Base-by-base conservation (phyloP, 1,140 invertebrate species). In the Zaprionus camerounensis region DNA sequence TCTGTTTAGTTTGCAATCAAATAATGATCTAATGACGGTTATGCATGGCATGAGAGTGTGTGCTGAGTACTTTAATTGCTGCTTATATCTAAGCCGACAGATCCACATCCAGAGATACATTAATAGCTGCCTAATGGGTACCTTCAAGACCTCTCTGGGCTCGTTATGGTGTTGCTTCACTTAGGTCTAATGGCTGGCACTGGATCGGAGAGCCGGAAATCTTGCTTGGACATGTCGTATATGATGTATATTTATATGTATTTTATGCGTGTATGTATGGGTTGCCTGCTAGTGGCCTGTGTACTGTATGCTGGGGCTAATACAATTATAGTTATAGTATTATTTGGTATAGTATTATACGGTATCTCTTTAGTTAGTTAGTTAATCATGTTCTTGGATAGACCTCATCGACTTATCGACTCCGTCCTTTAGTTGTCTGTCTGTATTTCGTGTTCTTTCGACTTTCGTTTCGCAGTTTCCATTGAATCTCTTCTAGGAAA, bases 31-130 rank as follows among this genome's bases (percentile, higher is more conserved):
- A 61, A 69, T 70, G 67, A 61, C 61, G 67, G 22, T 53, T 69
- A 61, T 31, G 22, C 57, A 69, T 69, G 53, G 38, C 28, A 44
- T 73, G 36, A 53, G 31, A 51, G 41, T 41, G 59, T 68, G 62
- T 65, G 41, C 36, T 63, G 24, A 41, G 38, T 70, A 58, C 53
- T 51, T 61, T 38, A 46, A 63, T 31, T 49, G 28, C 63, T 55
- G 49, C 28, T 71, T 57, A 74, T 63, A 62, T 55, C 46, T 62
- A 74, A 53, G 12, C 34, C 56, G 62, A 71, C 53, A 15, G 51
- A 13, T 34, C n/a, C 53, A 38, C 53, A 58, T 58, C 51, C 38
- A 44, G 22, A 56, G 13, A 28, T 56, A 31, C 26, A n/a, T 28
- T 6, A 26, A 56, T 55, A 28, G 20, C 12, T 26, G 13, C 15